phyloP scores from a whole-genome alignment of 92 coral and sea anemone species.

The Porites evermanni region DNA sequence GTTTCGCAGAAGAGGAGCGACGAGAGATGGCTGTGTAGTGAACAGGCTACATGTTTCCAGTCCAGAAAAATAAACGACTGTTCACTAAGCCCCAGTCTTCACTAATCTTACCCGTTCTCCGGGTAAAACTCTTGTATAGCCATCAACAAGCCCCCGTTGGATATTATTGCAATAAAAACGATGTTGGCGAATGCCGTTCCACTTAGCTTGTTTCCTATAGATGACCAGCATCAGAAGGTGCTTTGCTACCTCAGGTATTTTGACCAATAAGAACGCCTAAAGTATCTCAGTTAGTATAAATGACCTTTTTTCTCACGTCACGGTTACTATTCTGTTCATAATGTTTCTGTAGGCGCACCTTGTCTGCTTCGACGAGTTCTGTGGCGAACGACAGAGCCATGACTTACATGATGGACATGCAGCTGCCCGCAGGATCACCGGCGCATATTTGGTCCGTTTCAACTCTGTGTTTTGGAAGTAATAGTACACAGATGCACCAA shows the following conservation, averaged over 20 bases:
- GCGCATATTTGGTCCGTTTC: neutral
- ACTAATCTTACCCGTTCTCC: neutral
- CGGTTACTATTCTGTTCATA: too few relatives aligned
- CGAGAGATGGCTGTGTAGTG: neutral
- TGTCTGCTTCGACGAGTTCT: neutral
- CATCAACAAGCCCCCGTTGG: neutral
- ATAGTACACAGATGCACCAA: neutral
- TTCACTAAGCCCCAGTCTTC: neutral
- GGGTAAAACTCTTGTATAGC: neutral
- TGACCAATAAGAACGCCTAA: too few relatives aligned
- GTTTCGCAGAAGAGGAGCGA: neutral
- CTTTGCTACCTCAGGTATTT: too few relatives aligned
- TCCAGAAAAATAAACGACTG: neutral
- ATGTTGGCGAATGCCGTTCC: neutral
- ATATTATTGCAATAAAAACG: neutral
- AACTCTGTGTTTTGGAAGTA: conserved; percentile 3
- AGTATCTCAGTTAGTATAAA: too few relatives aligned
- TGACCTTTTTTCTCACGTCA: too few relatives aligned
- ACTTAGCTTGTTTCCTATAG: neutral
- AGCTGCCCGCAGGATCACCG: neutral
- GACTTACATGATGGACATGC: conserved; percentile 16
- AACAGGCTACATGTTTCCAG: neutral
- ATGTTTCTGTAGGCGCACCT: neutral
- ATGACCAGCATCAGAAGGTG: too few relatives aligned
- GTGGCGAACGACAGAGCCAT: conserved; percentile 12